A percentile compares a stretch with the other conserved stretches of the same genome.
Conservation (phyloP, 2,113 vertebrate genomes). For the Polyodon spathula region DNA sequence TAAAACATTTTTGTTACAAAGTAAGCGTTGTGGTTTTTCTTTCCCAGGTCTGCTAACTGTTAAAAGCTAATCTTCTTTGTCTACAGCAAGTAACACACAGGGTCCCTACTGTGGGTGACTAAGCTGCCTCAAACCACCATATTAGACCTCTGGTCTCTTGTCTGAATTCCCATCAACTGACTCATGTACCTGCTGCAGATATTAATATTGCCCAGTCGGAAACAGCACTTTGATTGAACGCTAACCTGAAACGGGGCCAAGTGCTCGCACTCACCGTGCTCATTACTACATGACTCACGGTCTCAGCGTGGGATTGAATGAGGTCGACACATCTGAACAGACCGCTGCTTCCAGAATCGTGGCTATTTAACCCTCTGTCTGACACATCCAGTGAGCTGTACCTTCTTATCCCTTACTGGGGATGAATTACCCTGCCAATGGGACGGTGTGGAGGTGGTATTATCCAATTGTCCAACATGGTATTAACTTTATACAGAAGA, state of each 20-base stretch:
- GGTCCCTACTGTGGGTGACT: slow-evolving; percentile 39
- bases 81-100: slow-evolving; percentile 25
- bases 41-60: not conserved
- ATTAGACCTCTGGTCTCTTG: slow-evolving; percentile 29
- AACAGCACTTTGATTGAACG: slow-evolving; percentile 22
- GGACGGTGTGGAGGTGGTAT: too few species aligned
- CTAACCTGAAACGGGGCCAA: slow-evolving; percentile 11
- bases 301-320: slow-evolving; percentile 30
- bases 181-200: slow-evolving; percentile 44
- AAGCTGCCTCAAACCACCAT: slow-evolving; percentile 47
- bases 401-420: too few species aligned
- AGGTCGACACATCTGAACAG: not conserved
- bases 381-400: too few species aligned
- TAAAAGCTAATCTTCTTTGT: slow-evolving; percentile 24
- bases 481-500: too few species aligned
- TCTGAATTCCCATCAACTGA: slow-evolving; percentile 38
- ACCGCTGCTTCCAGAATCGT: not conserved
- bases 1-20: too few species aligned
- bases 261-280: slow-evolving; percentile 20
- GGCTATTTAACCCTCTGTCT: too few species aligned
- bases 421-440: too few species aligned
- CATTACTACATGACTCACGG: slow-evolving; percentile 34
- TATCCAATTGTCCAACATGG: too few species aligned
- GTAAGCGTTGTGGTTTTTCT: too few species aligned
- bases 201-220: slow-evolving; percentile 44